phyloP scores from a whole-genome alignment of 2,888 invertebrate species.

The Myopa tessellatipennis region DNA sequence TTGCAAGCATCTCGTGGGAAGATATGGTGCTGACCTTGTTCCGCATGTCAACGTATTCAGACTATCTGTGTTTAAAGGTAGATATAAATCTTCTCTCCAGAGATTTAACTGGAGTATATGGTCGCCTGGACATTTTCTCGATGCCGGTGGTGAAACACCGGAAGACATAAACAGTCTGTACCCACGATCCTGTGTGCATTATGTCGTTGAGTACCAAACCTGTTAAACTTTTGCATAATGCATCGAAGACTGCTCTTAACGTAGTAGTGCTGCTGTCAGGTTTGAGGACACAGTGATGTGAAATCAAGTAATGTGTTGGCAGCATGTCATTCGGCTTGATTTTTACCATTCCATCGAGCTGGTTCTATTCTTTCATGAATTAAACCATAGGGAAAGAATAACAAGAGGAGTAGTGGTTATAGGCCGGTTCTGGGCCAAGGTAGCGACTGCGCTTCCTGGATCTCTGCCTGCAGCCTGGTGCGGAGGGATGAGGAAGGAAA shows the following conservation, averaged over 20 bases:
- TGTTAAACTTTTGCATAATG: neutral
- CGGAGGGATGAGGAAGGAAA: no score
- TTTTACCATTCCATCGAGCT: neutral
- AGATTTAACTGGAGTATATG: neutral
- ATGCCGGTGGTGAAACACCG: neutral
- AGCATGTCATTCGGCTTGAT: neutral
- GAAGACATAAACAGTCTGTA: conserved; percentile 5
- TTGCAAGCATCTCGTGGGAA: conserved; percentile 28
- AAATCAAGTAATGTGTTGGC: conserved; percentile 10
- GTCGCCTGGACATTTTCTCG: neutral
- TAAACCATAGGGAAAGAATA: no score
- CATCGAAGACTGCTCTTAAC: neutral
- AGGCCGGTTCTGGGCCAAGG: no score
- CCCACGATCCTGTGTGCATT: neutral
- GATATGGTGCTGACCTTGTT: conserved; percentile 14
- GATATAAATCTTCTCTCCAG: neutral
- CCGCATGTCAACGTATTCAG: conserved; percentile 7
- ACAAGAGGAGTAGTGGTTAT: no score
- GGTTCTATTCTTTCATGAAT: conserved; percentile 1
- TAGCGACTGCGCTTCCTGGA: no score
- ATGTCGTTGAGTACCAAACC: conserved; percentile 3
- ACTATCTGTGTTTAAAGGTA: neutral
- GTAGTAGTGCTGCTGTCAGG: neutral
- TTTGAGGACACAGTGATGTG: conserved; percentile 1
- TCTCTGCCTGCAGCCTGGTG: no score